Conservation (phyloP, 2,888 invertebrate species). For the Meta bourneti region DNA sequence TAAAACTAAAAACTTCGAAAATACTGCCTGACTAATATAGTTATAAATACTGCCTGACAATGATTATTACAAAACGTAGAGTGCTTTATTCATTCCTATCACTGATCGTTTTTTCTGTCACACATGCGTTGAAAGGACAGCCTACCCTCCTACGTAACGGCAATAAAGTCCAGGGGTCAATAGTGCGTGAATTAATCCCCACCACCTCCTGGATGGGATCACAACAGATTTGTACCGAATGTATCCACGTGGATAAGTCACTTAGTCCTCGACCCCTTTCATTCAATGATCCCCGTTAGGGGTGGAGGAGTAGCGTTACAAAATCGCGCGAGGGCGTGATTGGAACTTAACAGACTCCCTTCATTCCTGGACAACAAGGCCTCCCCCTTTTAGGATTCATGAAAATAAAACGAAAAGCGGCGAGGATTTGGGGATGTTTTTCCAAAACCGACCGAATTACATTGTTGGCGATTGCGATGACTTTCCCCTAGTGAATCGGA, state of each 20-base stretch:
- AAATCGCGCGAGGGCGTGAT: constrained; percentile 56
- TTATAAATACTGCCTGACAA: too few relatives aligned
- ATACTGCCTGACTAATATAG: too few relatives aligned
- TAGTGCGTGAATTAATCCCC: constrained; percentile 33
- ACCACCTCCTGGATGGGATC: constrained; percentile 19
- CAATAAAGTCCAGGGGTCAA: constrained; percentile 29
- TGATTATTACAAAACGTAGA: too few relatives aligned
- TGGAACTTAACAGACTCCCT: constrained; percentile 52
- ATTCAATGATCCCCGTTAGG: constrained; percentile 4
- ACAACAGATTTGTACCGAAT: constrained; percentile 36
- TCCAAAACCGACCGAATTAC: constrained; percentile 55
- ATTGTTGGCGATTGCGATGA: constrained; percentile 66
- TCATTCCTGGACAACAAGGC: constrained; percentile 29
- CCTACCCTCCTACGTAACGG: neutral
- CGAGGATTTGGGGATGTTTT: constrained; percentile 37
- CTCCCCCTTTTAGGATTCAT: neutral
- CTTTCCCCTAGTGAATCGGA: constrained; percentile 72
- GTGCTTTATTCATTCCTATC: neutral
- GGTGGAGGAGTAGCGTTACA: constrained; percentile 30
- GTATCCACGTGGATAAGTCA: constrained; percentile 57
- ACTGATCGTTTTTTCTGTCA: neutral
- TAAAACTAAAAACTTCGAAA: too few relatives aligned
- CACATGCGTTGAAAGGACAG: neutral
- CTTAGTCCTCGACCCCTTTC: constrained; percentile 54
- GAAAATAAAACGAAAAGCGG: constrained; percentile 52